These are phyloP conservation scores for Scaeva pyrastri DNA, from an alignment of 2,888 invertebrate genomes.

Conservation along the genomic window DNA sequence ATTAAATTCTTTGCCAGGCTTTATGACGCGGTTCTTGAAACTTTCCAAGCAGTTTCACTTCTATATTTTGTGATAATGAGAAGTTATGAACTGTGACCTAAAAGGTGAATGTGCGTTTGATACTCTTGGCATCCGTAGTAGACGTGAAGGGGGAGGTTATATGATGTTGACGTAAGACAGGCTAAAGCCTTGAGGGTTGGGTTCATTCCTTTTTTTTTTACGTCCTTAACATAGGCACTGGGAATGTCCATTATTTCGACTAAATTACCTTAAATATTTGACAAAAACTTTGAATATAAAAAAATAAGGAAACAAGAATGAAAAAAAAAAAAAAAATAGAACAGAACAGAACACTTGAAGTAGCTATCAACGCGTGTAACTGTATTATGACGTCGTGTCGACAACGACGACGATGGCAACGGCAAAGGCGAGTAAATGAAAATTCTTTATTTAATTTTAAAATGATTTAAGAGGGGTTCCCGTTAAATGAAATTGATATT, in stretches of 20 bases:
- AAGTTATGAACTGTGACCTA: conserved; percentile 73
- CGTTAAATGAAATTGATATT: conserved; percentile 25
- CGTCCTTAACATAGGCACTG: not conserved
- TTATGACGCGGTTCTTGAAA: conserved; percentile 38
- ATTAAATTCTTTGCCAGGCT: conserved; percentile 41
- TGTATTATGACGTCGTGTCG: no score
- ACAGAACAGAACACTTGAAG: no score
- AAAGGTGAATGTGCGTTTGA: conserved; percentile 24
- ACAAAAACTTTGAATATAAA: conserved; percentile 11
- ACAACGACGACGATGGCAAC: no score
- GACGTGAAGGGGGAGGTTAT: no score
- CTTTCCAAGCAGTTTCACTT: conserved; percentile 64
- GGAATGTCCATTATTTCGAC: conserved; percentile 29
- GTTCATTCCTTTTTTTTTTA: not conserved
- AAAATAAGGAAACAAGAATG: not conserved
- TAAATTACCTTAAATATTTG: conserved; percentile 34
- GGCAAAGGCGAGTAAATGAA: conserved; percentile 6
- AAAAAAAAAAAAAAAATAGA: not conserved
- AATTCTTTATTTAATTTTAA: conserved; percentile 12
- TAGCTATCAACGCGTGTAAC: not conserved
- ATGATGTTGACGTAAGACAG: not conserved
- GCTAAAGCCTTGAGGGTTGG: not conserved
- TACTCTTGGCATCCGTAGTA: not conserved
- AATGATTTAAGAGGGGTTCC: not conserved
- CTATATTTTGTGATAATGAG: conserved; percentile 63